phyloP scores from a whole-genome alignment of 1,140 invertebrate species.

The Globodera rostochiensis region DNA sequence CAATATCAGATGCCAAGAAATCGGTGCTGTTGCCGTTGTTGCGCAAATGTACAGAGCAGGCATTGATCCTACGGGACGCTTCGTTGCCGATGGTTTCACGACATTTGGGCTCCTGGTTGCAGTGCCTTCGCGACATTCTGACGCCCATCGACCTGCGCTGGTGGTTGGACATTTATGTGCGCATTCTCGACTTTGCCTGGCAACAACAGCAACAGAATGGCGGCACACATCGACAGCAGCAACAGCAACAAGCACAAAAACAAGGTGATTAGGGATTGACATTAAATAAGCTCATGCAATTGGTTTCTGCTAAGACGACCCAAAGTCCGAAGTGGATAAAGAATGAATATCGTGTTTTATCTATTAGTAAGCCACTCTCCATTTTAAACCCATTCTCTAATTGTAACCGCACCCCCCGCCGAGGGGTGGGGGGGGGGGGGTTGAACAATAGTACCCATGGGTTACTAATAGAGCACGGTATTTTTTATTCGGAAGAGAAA shows the following conservation, averaged over 20 bases:
- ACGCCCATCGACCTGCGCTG: conserved; percentile 48
- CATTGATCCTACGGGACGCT: conserved; percentile 66
- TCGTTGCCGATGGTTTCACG: conserved; percentile 67
- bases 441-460: no score
- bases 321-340: no score
- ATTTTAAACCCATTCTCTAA: no score
- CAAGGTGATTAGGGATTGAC: not conserved
- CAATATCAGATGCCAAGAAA: conserved; percentile 64
- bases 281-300: not conserved
- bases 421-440: no score
- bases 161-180: conserved; percentile 58
- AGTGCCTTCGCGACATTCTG: conserved; percentile 48
- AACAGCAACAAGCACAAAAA: conserved; percentile 3
- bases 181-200: conserved; percentile 43
- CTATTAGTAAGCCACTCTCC: no score
- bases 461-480: no score
- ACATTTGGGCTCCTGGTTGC: conserved; percentile 65
- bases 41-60: conserved; percentile 67
- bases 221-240: not conserved
- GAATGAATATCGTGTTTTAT: no score
- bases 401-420: no score
- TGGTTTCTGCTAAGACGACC: no score
- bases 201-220: conserved; percentile 7
- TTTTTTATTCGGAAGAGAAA: no score
- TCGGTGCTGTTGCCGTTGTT: conserved; percentile 67